Evolutionary conservation across 2,797 vertebrate genomes (phyloP).

Genomic region (Salmo trutta): DNA sequence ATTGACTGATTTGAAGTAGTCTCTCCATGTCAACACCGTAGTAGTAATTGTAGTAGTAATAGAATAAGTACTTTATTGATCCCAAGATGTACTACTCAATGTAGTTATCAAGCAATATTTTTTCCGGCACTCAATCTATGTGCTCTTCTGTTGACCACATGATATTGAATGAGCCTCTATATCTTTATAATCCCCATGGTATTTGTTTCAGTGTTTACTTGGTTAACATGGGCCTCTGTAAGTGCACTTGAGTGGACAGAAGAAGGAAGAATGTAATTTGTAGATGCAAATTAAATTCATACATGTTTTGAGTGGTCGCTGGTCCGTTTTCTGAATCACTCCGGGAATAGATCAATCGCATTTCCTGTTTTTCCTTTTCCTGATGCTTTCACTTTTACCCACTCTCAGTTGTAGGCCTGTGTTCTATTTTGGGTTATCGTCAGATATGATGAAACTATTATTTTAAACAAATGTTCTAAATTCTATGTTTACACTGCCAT

Average conservation of each 20-base stretch:
- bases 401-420: neutral
- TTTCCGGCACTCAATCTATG: neutral
- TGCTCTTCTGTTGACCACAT: neutral
- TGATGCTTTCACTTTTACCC: neutral
- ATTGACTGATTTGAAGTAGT: too few species aligned
- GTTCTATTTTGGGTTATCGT: neutral
- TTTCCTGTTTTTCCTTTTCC: neutral
- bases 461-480: neutral
- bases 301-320: constrained; percentile 38
- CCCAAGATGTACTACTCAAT: constrained; percentile 1
- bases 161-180: neutral
- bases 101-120: neutral
- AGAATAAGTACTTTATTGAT: neutral
- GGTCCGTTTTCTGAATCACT: constrained; percentile 29
- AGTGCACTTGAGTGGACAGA: constrained; percentile 50
- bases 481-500: neutral
- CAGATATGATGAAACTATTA: neutral
- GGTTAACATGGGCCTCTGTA: constrained; percentile 36
- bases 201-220: constrained; percentile 38
- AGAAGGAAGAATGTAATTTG: constrained; percentile 47
- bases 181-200: constrained; percentile 32
- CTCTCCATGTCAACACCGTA: too few species aligned
- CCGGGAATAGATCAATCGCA: constrained; percentile 8
- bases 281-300: constrained; percentile 56
- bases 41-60: neutral